phyloP scores from a whole-genome alignment of 2,888 invertebrate species.

The Aphidius colemani region DNA sequence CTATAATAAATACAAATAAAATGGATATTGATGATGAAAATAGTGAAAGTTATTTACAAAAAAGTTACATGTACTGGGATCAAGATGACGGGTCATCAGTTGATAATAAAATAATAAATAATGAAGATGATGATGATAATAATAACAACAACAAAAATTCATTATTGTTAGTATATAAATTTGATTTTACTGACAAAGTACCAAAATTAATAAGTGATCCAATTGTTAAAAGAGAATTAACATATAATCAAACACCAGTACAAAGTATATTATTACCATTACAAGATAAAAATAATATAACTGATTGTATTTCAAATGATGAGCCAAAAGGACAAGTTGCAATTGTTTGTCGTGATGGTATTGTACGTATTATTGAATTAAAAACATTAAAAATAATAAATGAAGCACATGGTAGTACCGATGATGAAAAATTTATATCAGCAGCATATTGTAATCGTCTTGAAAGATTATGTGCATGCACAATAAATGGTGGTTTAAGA shows the following conservation, averaged over 20 bases:
- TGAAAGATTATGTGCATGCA: constrained; percentile 84
- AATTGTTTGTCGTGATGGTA: constrained; percentile 76
- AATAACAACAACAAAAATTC: constrained; percentile 46
- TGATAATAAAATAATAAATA: constrained; percentile 64
- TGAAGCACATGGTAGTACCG: constrained; percentile 66
- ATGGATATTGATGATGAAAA: constrained; percentile 57
- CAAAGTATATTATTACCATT: constrained; percentile 73
- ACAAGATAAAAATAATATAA: constrained; percentile 45
- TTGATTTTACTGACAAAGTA: constrained; percentile 63
- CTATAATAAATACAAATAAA: constrained; percentile 43
- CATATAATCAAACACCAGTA: constrained; percentile 70
- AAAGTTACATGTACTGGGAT: constrained; percentile 65
- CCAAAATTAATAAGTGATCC: constrained; percentile 67
- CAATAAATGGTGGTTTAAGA: constrained; percentile 78
- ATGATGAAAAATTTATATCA: constrained; percentile 76
- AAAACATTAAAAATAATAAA: constrained; percentile 73
- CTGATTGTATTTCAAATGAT: constrained; percentile 26
- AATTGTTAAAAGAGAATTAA: constrained; percentile 66
- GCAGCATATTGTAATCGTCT: constrained; percentile 86
- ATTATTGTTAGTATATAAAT: constrained; percentile 64
- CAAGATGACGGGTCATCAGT: constrained; percentile 64
- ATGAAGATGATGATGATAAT: constrained; percentile 57
- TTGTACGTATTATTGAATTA: constrained; percentile 73
- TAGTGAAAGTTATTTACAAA: constrained; percentile 50
- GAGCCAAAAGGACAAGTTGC: constrained; percentile 66